These are phyloP conservation scores for Aplocera efformata DNA, from an alignment of 2,888 invertebrate genomes.

Conservation along the genomic window DNA sequence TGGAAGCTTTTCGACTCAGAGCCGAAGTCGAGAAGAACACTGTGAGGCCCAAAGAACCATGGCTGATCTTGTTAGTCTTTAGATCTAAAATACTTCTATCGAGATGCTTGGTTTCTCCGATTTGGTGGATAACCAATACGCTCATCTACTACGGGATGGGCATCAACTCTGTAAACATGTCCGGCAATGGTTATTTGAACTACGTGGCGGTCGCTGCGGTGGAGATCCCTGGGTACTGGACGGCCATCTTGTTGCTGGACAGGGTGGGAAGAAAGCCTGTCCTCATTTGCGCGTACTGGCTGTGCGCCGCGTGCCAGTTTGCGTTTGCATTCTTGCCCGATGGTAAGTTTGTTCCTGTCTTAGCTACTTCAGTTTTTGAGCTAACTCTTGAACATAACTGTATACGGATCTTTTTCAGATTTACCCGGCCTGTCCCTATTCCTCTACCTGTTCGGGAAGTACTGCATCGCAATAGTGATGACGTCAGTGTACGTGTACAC, in stretches of 20 bases:
- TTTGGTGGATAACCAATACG: slow-evolving; percentile 86
- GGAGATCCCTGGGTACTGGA: slow-evolving; percentile 87
- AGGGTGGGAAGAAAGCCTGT: slow-evolving; percentile 83
- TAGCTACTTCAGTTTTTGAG: not conserved
- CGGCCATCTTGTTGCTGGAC: slow-evolving; percentile 83
- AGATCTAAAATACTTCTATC: slow-evolving; percentile 50
- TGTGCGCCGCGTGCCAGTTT: slow-evolving; percentile 83
- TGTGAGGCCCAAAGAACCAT: slow-evolving; percentile 53
- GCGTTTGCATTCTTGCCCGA: slow-evolving; percentile 80
- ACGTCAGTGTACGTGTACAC: slow-evolving; percentile 84
- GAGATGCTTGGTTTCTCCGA: slow-evolving; percentile 63
- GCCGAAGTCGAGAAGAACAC: slow-evolving; percentile 54
- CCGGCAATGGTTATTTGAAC: slow-evolving; percentile 84
- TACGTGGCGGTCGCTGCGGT: slow-evolving; percentile 83
- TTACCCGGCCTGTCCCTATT: slow-evolving; percentile 61
- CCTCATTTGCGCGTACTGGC: slow-evolving; percentile 79
- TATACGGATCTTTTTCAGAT: slow-evolving; percentile 41
- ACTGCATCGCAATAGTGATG: slow-evolving; percentile 83
- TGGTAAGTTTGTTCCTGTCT: slow-evolving; percentile 50
- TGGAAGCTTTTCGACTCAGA: slow-evolving; percentile 58
- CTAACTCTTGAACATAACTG: too few species aligned
- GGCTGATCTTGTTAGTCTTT: slow-evolving; percentile 54
- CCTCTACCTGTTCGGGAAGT: slow-evolving; percentile 83
- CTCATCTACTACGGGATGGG: slow-evolving; percentile 86
- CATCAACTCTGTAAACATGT: slow-evolving; percentile 83